These are phyloP conservation scores for Acanthopagrus latus DNA, from an alignment of 2,797 vertebrate genomes.

Conservation along the genomic window DNA sequence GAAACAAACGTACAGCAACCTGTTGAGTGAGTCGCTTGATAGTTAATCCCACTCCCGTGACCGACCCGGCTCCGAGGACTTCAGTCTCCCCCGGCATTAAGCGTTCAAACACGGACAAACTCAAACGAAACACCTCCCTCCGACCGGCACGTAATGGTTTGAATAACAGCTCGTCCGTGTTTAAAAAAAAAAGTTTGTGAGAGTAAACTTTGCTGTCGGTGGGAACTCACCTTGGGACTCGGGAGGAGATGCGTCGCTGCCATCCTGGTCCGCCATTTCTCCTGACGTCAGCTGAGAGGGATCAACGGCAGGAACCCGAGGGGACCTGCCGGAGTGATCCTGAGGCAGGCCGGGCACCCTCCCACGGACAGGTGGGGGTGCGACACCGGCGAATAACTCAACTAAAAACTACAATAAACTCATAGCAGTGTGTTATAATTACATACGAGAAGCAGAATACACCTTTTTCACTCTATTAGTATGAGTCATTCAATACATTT, in stretches of 20 bases:
- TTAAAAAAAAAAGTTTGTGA: constrained; percentile 16
- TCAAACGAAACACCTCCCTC: rapidly evolving
- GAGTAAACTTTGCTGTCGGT: constrained; percentile 40
- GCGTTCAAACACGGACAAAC: constrained; percentile 15
- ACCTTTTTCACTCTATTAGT: not conserved
- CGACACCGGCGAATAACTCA: not conserved
- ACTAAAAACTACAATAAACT: not conserved
- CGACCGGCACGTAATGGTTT: rapidly evolving
- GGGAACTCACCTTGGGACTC: constrained; percentile 85
- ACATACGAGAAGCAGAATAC: not conserved
- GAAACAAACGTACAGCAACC: constrained; percentile 48
- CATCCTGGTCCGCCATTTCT: constrained; percentile 89
- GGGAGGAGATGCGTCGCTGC: constrained; percentile 82
- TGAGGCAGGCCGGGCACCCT: constrained; percentile 48
- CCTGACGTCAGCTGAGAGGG: constrained; percentile 86
- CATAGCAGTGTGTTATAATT: rapidly evolving
- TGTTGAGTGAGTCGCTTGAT: constrained; percentile 62
- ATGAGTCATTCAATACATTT: not conserved
- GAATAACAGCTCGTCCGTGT: rapidly evolving
- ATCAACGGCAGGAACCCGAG: constrained; percentile 67
- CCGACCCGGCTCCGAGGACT: constrained; percentile 54
- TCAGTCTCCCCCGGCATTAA: constrained; percentile 29
- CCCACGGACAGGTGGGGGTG: constrained; percentile 79
- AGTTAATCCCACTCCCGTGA: constrained; percentile 84
- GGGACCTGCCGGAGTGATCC: constrained; percentile 53